phyloP scores from a whole-genome alignment of 2,888 invertebrate genomes.

The Lycia hirtaria region DNA sequence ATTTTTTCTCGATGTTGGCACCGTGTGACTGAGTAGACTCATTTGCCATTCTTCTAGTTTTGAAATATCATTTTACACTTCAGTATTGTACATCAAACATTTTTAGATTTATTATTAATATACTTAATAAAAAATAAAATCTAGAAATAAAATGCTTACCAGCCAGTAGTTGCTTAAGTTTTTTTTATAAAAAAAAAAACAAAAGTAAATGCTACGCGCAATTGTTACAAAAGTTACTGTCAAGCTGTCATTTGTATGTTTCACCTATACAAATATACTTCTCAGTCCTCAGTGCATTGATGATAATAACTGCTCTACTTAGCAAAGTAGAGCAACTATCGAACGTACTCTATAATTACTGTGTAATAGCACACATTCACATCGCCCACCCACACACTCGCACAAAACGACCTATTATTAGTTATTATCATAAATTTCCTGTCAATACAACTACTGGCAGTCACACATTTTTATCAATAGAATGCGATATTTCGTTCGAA shows the following conservation, averaged over 20 bases:
- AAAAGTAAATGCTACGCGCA: too few species aligned
- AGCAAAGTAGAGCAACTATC: slow-evolving; percentile 13
- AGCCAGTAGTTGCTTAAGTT: too few species aligned
- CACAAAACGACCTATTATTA: slow-evolving; percentile 68
- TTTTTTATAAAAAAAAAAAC: too few species aligned
- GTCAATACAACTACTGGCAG: slow-evolving; percentile 73
- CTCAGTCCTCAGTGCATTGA: slow-evolving; percentile 1
- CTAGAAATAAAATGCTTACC: too few species aligned
- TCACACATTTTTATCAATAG: slow-evolving; percentile 81
- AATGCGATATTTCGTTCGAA: slow-evolving; percentile 81
- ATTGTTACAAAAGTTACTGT: too few species aligned
- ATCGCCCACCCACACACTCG: slow-evolving; percentile 52
- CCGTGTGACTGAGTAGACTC: too few species aligned
- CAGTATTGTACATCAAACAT: too few species aligned
- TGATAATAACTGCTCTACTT: background rate
- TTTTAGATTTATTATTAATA: too few species aligned
- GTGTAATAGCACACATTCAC: slow-evolving; percentile 29
- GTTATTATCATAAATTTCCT: slow-evolving; percentile 80
- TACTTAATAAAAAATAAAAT: too few species aligned
- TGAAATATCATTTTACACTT: too few species aligned
- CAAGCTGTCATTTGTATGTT: background rate
- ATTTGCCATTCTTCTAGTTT: too few species aligned
- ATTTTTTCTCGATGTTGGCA: too few species aligned
- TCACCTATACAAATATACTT: background rate
- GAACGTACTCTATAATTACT: slow-evolving; percentile 21